Evolutionary conservation across 1,140 invertebrate genomes (phyloP), one percentile per base, ranked within the genome.

Genomic region (Elymnias hypermnestra): DNA sequence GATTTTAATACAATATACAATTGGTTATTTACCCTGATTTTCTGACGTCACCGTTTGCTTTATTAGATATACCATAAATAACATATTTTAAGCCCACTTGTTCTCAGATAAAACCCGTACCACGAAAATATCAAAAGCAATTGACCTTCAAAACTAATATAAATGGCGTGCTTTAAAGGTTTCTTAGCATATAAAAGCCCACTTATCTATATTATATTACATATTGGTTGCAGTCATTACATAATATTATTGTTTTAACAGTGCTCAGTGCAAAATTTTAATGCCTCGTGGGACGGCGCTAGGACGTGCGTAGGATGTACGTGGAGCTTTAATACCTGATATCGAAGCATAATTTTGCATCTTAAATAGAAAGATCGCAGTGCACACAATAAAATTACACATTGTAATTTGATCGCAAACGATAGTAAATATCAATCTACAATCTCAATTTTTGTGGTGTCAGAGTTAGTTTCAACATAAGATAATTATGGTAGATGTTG

Each of bases 291-390:
- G 44, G 44, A 14, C 10, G 35, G 14, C 9, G 10, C 33, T 45
- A 45, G 43, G 43, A 46, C 44, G 12, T 15, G 10, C 35, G 35
- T 46, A 23, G 44, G 44, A 23, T 18, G 44, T 21, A 31, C 44
- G 19, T 25, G 23, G n/a, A n/a, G n/a, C n/a, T n/a, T n/a, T 26
- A 26, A 26, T 26, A 26, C 23, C 23, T 9, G 23, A 29, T 29
- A 29, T 29, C 25, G 15, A 23, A 38, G 43, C 33, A 38, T 23
- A 36, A 38, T 21, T 21, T 18, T 18, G n/a, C 23, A 25, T 39
- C 37, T 13, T 40, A 29, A 29, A 29, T 28, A 28, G 2, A 28
- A 28, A 12, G 3, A 12, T 29, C 13, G 13, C 26, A 5, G 13
- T 29, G 13, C 9, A 29, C 26, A 29, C 10, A 12, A 2, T 9